Percentiles rank a stretch among this genome's conserved stretches.
phyloP scores from a whole-genome alignment of 2,797 vertebrate genomes.

The Lagorchestes hirsutus region DNA sequence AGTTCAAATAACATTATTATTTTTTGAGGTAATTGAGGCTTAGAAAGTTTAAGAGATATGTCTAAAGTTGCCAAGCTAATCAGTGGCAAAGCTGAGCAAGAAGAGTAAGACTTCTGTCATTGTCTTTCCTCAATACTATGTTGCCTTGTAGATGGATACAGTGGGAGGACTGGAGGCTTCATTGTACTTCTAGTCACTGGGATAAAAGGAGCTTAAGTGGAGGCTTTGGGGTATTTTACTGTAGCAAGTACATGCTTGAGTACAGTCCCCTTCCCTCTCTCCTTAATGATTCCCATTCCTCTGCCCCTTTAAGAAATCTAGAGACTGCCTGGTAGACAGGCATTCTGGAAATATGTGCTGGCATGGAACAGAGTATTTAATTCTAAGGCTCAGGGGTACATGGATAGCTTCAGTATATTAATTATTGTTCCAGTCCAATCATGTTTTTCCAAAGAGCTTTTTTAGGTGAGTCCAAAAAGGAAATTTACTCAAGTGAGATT shows the following conservation, averaged over 20 bases:
- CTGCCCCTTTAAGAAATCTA: not conserved
- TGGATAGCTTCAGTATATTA: not conserved
- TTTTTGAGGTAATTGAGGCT: not conserved
- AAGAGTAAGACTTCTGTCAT: not conserved
- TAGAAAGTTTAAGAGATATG: not conserved
- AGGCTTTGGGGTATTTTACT: not conserved
- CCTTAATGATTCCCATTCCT: not conserved
- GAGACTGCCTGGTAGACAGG: not conserved
- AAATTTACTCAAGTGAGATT: not conserved
- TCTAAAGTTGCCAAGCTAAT: not conserved
- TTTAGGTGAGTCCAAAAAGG: not conserved
- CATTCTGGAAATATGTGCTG: not conserved
- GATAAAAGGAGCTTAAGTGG: not conserved
- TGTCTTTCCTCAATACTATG: not conserved
- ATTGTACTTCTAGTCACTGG: not conserved
- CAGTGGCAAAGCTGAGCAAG: not conserved
- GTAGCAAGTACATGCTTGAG: not conserved
- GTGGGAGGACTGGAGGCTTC: not conserved
- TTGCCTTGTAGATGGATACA: not conserved
- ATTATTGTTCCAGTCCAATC: not conserved
- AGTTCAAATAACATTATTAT: not conserved
- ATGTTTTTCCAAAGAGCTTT: slow-evolving; percentile 15
- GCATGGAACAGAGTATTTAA: not conserved
- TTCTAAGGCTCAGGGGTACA: not conserved
- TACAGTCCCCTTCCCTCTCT: not conserved